phyloP scores from a whole-genome alignment of 2,113 vertebrate genomes.

The Percopsis transmontana region DNA sequence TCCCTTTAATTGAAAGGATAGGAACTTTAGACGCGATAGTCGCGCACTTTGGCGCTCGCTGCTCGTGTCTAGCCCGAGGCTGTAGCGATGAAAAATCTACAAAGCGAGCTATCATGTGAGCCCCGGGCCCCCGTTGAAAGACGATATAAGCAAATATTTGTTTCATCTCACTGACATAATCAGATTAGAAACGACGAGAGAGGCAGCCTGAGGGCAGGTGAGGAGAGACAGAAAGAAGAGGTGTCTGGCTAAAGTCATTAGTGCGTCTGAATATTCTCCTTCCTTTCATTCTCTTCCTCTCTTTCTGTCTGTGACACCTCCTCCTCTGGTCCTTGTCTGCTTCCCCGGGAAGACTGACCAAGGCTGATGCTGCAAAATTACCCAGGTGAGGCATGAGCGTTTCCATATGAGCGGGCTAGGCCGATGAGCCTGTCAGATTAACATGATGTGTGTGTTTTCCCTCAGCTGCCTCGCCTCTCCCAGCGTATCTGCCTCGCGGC shows the following conservation, averaged over 20 bases:
- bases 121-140: slow-evolving; percentile 22
- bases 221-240: slow-evolving; percentile 33
- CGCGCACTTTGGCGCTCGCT: slow-evolving; percentile 7
- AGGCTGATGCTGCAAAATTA: slow-evolving; percentile 53
- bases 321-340: slow-evolving; percentile 22
- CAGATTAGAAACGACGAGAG: slow-evolving; percentile 35
- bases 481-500: slow-evolving; percentile 36
- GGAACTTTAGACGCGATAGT: slow-evolving; percentile 41
- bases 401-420: slow-evolving; percentile 64
- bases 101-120: slow-evolving; percentile 13
- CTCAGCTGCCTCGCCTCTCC: slow-evolving; percentile 38
- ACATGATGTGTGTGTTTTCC: slow-evolving; percentile 58
- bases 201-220: slow-evolving; percentile 23
- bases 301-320: slow-evolving; percentile 43
- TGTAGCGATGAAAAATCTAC: slow-evolving; percentile 20
- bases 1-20: slow-evolving; percentile 56
- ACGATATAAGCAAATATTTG: slow-evolving; percentile 30
- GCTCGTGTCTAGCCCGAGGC: slow-evolving; percentile 35
- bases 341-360: slow-evolving; percentile 32
- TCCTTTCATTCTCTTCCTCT: slow-evolving; percentile 14
- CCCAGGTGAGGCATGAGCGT: slow-evolving; percentile 60
- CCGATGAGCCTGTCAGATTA: slow-evolving; percentile 65
- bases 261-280: slow-evolving; percentile 7
- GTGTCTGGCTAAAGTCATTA: slow-evolving; percentile 34
- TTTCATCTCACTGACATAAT: slow-evolving; percentile 50